A percentile compares a stretch with the other conserved stretches of the same genome.
Evolutionary conservation across 2,113 vertebrate genomes (phyloP).

Genomic region (Cololabis saira): DNA sequence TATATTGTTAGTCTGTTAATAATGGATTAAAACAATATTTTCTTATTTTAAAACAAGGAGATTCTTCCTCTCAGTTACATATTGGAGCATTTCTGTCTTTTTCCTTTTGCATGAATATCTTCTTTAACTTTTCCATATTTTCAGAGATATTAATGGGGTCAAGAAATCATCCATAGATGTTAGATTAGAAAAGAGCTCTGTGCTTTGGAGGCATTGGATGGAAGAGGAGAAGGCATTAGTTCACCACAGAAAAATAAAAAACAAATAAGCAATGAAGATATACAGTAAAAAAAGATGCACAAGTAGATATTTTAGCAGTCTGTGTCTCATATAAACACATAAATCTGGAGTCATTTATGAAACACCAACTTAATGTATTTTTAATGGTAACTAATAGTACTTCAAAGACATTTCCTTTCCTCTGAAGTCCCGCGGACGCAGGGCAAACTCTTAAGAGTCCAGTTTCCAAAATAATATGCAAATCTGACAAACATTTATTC

Average conservation of each 20-base stretch:
- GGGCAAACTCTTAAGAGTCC: background rate
- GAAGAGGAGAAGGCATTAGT: slow-evolving; percentile 20
- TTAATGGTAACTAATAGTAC: slow-evolving; percentile 17
- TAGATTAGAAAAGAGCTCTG: slow-evolving; percentile 28
- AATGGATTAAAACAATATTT: background rate
- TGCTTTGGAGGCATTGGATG: slow-evolving; percentile 18
- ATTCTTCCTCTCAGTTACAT: slow-evolving; percentile 3
- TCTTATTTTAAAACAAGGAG: background rate
- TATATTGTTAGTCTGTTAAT: background rate
- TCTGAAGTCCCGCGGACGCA: background rate
- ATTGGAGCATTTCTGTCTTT: too few species aligned
- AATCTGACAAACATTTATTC: slow-evolving; percentile 15
- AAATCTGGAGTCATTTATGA: slow-evolving; percentile 7
- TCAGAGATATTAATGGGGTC: slow-evolving; percentile 32
- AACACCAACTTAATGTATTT: background rate
- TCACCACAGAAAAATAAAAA: slow-evolving; percentile 3
- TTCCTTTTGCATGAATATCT: slow-evolving; percentile 10
- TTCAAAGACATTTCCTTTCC: slow-evolving; percentile 9
- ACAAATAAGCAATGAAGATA: slow-evolving; percentile 14
- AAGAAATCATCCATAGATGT: slow-evolving; percentile 33
- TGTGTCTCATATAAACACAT: background rate
- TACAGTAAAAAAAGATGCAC: background rate
- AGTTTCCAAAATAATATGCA: slow-evolving; percentile 28
- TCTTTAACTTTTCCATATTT: slow-evolving; percentile 35
- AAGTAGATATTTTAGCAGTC: background rate